Evolutionary conservation across 2,797 vertebrate genomes (phyloP).

Genomic region (Peromyscus eremicus): DNA sequence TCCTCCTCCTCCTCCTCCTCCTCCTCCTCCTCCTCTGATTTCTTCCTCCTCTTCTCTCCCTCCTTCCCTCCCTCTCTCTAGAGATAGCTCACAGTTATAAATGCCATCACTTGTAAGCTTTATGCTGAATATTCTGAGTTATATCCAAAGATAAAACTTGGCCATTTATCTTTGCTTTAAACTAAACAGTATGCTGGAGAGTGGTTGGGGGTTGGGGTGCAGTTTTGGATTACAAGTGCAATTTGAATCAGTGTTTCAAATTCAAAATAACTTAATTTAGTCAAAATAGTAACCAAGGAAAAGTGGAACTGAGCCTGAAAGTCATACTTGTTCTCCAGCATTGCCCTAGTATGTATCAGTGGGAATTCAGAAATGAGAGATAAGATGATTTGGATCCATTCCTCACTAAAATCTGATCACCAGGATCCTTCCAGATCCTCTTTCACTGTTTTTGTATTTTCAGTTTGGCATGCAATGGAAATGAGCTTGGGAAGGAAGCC

Average conservation of each 20-base stretch:
- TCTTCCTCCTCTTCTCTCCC: not conserved
- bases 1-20: not conserved
- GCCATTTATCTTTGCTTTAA: constrained; percentile 59
- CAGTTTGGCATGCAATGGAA: constrained; percentile 50
- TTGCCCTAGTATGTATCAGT: not conserved
- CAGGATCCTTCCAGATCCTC: constrained; percentile 60
- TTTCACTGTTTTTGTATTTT: constrained; percentile 60
- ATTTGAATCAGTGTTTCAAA: constrained; percentile 47
- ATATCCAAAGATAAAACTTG: constrained; percentile 44
- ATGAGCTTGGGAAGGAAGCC: constrained; percentile 50
- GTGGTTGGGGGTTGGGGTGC: not conserved
- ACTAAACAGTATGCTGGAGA: not conserved
- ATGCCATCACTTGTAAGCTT: constrained; percentile 28
- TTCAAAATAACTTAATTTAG: constrained; percentile 45
- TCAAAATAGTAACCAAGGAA: constrained; percentile 61
- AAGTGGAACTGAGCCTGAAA: constrained; percentile 49
- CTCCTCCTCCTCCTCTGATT: not conserved
- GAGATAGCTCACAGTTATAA: constrained; percentile 6
- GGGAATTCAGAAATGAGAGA: constrained; percentile 59
- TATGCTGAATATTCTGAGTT: constrained; percentile 50
- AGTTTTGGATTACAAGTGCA: constrained; percentile 43
- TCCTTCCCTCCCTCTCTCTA: not conserved
- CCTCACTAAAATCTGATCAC: constrained; percentile 59
- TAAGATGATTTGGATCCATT: constrained; percentile 52
- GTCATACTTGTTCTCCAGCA: constrained; percentile 8